These are phyloP conservation scores for Acromyrmex heyeri DNA, from an alignment of 1,140 invertebrate species.

Conservation along the genomic window DNA sequence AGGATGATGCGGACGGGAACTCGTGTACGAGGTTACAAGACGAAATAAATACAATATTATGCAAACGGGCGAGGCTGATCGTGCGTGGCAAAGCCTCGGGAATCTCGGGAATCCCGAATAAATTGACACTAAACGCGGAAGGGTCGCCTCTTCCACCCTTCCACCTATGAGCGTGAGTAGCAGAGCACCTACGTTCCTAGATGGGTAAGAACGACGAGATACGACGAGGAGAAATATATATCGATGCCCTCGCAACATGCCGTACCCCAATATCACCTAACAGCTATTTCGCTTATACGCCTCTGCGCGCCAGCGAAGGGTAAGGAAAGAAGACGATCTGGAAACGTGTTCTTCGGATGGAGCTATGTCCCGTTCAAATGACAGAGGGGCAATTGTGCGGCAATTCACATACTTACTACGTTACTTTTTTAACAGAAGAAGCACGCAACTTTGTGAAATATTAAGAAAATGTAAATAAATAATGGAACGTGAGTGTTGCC, in stretches of 20 bases:
- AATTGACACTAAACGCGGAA: slow-evolving; percentile 86
- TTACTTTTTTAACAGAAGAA: slow-evolving; percentile 33
- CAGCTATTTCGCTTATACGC: slow-evolving; percentile 82
- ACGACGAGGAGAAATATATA: slow-evolving; percentile 73
- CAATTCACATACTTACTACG: background rate
- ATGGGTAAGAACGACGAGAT: slow-evolving; percentile 55
- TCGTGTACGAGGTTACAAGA: slow-evolving; percentile 82
- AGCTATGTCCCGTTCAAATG: slow-evolving; percentile 76
- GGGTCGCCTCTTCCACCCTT: slow-evolving; percentile 63
- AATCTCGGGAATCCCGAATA: slow-evolving; percentile 86
- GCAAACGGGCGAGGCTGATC: slow-evolving; percentile 85
- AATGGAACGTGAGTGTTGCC: background rate
- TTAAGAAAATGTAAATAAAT: background rate
- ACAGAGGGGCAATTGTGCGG: slow-evolving; percentile 35
- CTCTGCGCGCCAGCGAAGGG: slow-evolving; percentile 19
- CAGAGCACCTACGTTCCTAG: slow-evolving; percentile 54
- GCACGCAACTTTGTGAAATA: background rate
- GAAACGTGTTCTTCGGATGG: slow-evolving; percentile 74
- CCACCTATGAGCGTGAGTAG: slow-evolving; percentile 50
- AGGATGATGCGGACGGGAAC: slow-evolving; percentile 41
- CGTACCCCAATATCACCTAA: slow-evolving; percentile 82
- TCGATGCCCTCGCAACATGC: slow-evolving; percentile 77
- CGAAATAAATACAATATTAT: slow-evolving; percentile 87
- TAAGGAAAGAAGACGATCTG: slow-evolving; percentile 36
- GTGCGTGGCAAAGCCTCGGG: slow-evolving; percentile 78